Base-by-base conservation (phyloP, 2,888 invertebrate species). In the Oegoconia quadripuncta region DNA sequence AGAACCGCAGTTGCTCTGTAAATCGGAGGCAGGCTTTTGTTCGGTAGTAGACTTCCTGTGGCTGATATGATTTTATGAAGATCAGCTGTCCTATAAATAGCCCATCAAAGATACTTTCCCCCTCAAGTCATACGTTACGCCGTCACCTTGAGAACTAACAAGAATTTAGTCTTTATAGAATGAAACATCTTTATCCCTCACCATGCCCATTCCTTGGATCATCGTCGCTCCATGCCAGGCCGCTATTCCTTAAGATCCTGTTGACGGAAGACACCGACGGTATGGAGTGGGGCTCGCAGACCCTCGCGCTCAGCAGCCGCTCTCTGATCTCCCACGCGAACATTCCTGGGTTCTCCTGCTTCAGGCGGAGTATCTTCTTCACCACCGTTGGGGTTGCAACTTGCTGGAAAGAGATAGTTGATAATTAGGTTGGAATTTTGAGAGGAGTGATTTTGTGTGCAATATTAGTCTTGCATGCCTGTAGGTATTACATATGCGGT, bases 251-350 rank as follows among this genome's bases (percentile, higher is more conserved):
- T 27, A 98, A 88, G 60, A 98, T 97, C 52, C 97, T 89, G 84
- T 98, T 98, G 41, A 98, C 97, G 1, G 97, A 97, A 46, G 97
- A 97, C 55, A 98, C 97, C 6, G 97, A 97, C 1, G 98, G 98
- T 55, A 97, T 95, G 45, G 94, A 93, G 74, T 93, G 94, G 0
- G 95, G 94, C 73, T 97, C 97, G 66, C 97, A 97, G 52, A 97
- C 94, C 40, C 97, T 91, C 63, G 97, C 97, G 30, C 95, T 92
- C 37, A 97, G 91, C 48, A 98, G 89, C 59, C 95, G 92, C 76
- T 98, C 95, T 0, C 97, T 90, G 50, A 98, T 97, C 88, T 98
- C 98, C 97, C 97, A 98, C 7, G 97, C 97, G 75, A 98, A 97
- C 92, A 97, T 95, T 3, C 96, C 95, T 0, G 97, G 97, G 77